phyloP scores from a whole-genome alignment of 2,113 vertebrate genomes.

The human (Homo sapiens) region GRCh38 chr2:8163001-8163500 shows the following conservation, averaged over 20 bases:
- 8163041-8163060: no score
- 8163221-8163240: neutral
- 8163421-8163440: neutral
- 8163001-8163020: no score
- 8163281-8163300: neutral
- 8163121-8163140: rapidly evolving
- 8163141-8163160: neutral
- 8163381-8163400: neutral
- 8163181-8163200: neutral
- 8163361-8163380: neutral
- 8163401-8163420: rapidly evolving
- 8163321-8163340: neutral
- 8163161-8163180: neutral
- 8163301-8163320: neutral
- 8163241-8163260: neutral
- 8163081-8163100: no score
- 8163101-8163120: no score
- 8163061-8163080: no score
- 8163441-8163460: no score
- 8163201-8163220: no score
- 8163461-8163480: no score
- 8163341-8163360: neutral
- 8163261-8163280: neutral
- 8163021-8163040: no score
- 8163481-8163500: no score